These are phyloP conservation scores for Rhinogobio ventralis DNA, from an alignment of 2,797 vertebrate species.

Conservation along the genomic window DNA sequence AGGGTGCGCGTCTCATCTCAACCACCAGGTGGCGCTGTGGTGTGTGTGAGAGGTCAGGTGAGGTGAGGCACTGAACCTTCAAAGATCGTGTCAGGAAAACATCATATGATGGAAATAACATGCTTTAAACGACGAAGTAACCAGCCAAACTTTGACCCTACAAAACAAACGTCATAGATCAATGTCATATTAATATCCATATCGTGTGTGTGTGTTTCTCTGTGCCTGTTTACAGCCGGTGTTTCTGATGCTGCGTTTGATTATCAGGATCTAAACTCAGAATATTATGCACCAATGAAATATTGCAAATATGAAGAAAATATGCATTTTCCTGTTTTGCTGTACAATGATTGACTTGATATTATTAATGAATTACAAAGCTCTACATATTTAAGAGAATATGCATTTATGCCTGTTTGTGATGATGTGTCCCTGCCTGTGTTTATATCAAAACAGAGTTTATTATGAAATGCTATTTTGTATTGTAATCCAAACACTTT, in stretches of 20 bases:
- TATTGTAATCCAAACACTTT: not conserved
- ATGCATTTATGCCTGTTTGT: not conserved
- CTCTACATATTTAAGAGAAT: not conserved
- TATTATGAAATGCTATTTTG: constrained; percentile 12
- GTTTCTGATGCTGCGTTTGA: constrained; percentile 4
- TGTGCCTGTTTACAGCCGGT: not conserved
- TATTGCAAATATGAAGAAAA: not conserved
- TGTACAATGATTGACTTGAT: not conserved
- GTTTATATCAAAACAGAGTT: constrained; percentile 10
- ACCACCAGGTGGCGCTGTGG: no score
- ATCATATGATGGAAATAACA: no score
- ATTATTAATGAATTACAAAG: not conserved
- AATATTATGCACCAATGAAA: constrained; percentile 20
- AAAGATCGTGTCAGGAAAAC: no score
- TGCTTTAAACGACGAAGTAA: no score
- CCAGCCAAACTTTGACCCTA: not conserved
- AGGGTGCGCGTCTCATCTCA: no score
- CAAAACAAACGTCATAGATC: not conserved
- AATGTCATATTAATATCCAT: not conserved
- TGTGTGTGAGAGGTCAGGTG: no score
- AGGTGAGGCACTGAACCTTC: no score
- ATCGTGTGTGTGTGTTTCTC: not conserved
- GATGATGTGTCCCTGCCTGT: no score
- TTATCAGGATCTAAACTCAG: constrained; percentile 23
- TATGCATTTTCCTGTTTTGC: constrained; percentile 20